Evolutionary conservation across 2,113 vertebrate species (phyloP).

Genomic region (Rhombomys opimus): DNA sequence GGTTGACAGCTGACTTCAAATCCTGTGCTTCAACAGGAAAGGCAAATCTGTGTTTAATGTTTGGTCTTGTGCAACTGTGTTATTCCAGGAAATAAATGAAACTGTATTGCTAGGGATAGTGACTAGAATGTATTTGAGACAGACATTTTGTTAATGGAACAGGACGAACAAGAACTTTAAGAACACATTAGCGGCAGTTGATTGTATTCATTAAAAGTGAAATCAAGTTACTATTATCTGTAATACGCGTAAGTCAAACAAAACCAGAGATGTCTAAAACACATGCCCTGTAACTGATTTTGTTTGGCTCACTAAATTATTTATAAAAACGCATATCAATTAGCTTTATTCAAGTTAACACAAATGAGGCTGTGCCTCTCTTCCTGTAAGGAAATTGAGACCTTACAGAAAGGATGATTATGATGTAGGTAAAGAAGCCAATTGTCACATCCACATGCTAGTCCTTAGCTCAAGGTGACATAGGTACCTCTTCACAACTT

Average conservation of each 20-base stretch:
- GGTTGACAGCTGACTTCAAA: constrained; percentile 25
- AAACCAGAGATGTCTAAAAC: not conserved
- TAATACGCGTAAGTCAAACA: not conserved
- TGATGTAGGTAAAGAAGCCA: not conserved
- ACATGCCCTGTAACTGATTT: not conserved
- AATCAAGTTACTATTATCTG: not conserved
- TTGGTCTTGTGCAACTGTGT: constrained; percentile 58
- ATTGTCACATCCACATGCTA: not conserved
- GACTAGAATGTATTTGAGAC: constrained; percentile 72
- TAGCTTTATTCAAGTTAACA: not conserved
- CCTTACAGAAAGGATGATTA: not conserved
- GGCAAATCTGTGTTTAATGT: constrained; percentile 72
- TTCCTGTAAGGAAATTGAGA: constrained; percentile 17
- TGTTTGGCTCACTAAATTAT: not conserved
- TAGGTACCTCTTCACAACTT: not conserved
- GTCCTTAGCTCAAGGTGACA: not conserved
- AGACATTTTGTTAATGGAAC: constrained; percentile 64
- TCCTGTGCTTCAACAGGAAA: constrained; percentile 52
- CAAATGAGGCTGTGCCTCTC: not conserved
- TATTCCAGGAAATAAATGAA: constrained; percentile 61
- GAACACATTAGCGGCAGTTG: not conserved
- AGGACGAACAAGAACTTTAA: not conserved
- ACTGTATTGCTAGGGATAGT: constrained; percentile 68
- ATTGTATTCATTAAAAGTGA: not conserved
- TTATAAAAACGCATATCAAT: not conserved